phyloP scores from a whole-genome alignment of 2,888 invertebrate species.

The Caradrina kadenii region DNA sequence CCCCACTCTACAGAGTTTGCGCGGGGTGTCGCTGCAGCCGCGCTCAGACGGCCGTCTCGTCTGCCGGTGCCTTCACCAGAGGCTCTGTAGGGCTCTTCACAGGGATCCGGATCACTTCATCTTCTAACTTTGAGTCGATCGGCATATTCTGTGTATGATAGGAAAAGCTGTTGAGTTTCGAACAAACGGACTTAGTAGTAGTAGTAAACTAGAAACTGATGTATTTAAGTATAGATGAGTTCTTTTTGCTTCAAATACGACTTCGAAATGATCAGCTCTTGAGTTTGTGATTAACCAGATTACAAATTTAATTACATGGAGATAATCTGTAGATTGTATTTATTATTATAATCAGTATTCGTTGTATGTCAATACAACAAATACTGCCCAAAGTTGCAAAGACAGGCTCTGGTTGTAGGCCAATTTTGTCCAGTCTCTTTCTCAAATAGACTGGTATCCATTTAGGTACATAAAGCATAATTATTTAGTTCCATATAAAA shows the following conservation, averaged over 20 bases:
- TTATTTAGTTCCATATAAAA: neutral
- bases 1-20: slow-evolving; percentile 69
- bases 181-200: no score
- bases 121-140: slow-evolving; percentile 83
- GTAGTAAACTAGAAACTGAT: no score
- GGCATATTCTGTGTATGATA: slow-evolving; percentile 81
- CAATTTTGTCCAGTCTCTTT: neutral
- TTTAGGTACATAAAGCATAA: neutral
- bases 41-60: slow-evolving; percentile 88
- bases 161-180: slow-evolving; percentile 1
- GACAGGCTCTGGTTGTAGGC: no score
- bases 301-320: no score
- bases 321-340: no score
- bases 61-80: slow-evolving; percentile 72
- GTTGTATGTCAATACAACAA: no score
- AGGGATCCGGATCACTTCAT: slow-evolving; percentile 82
- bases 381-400: no score
- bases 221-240: no score
- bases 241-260: no score
- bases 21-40: slow-evolving; percentile 65
- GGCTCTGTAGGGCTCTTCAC: slow-evolving; percentile 74
- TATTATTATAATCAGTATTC: no score
- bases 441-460: neutral
- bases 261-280: no score
- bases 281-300: no score